These are phyloP conservation scores for Cynopterus brachyotis DNA, from an alignment of 2,113 vertebrate genomes.

Conservation along the genomic window DNA sequence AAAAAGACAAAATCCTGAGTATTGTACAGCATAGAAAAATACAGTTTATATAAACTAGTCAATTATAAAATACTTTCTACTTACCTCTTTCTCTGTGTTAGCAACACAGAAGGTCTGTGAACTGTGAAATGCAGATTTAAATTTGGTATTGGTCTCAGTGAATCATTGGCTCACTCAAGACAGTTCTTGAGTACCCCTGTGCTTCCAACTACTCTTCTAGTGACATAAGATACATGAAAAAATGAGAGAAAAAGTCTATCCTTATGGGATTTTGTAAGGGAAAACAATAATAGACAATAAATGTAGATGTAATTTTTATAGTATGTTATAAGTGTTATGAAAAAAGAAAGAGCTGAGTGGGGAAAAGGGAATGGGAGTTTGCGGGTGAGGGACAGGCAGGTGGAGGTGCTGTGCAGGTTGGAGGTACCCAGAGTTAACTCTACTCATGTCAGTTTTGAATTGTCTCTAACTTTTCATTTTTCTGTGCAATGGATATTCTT, in stretches of 20 bases:
- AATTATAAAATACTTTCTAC: not conserved
- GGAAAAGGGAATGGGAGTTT: not conserved
- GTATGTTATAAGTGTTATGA: not conserved
- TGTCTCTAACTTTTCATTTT: not conserved
- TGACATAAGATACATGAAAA: not conserved
- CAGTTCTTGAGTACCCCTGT: not conserved
- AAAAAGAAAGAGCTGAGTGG: not conserved
- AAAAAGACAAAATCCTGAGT: not conserved
- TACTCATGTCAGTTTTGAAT: not conserved
- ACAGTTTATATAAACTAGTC: not conserved
- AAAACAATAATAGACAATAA: not conserved
- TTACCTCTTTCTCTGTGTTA: not conserved
- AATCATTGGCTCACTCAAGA: not conserved
- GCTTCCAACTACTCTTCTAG: not conserved
- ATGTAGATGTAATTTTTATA: not conserved
- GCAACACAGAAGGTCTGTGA: not conserved
- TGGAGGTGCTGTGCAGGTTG: accelerated
- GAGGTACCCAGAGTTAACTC: not conserved
- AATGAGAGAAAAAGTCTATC: not conserved
- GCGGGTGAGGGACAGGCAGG: accelerated
- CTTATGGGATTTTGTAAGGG: not conserved
- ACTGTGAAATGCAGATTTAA: not conserved
- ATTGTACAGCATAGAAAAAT: not conserved
- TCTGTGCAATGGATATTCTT: not conserved
- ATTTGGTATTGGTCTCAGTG: not conserved